Evolutionary conservation across 2,113 vertebrate species (phyloP), one percentile per base, ranked within the genome.

Genomic region (Zosterops lateralis): DNA sequence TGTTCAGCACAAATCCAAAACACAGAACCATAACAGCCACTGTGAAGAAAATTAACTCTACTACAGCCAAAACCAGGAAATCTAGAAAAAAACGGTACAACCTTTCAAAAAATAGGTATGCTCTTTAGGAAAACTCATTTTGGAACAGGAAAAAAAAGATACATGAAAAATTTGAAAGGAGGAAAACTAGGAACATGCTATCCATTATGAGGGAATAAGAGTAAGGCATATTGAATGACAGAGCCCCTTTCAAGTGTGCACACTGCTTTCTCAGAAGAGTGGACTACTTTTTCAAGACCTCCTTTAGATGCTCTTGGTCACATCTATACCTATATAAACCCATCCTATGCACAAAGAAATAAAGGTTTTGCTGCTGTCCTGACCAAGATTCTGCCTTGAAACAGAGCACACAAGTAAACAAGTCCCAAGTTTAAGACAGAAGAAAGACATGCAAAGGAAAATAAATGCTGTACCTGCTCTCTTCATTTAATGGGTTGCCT

Each of bases 391-490:
- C 32, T 83, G 4, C 38, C 54, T 47, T 76, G 57, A 91, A 92
- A 87, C 9, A 57, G 12, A 62, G 3, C 9, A 72, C 1, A 0
- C 10, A 74, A 74, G 21, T 7, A 78, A 81, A 34, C 6, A 74
- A 68, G 18, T 50, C 14, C 3, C 7, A 47, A 32, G 17, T 10
- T 58, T 92, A 36, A 85, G 22, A 71, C 2, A 44, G 10, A 48
- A 68, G 14, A 31, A 86, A 90, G 25, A 64, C 25, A 14, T 36
- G 21, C 22, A 67, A 91, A 12, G 34, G 47, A 70, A 90, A 86
- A 87, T 29, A 79, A 94, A 73, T 18, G 3, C 11, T 67, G 44
- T 96, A 97, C 96, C 96, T 96, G 68, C 6, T 91, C 2, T 90
- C 44, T 84, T 84, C 62, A 40, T 57, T 77, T 57, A 94, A 66